Conservation (phyloP, 2,113 vertebrate species). For the Sinosuthora webbiana region DNA sequence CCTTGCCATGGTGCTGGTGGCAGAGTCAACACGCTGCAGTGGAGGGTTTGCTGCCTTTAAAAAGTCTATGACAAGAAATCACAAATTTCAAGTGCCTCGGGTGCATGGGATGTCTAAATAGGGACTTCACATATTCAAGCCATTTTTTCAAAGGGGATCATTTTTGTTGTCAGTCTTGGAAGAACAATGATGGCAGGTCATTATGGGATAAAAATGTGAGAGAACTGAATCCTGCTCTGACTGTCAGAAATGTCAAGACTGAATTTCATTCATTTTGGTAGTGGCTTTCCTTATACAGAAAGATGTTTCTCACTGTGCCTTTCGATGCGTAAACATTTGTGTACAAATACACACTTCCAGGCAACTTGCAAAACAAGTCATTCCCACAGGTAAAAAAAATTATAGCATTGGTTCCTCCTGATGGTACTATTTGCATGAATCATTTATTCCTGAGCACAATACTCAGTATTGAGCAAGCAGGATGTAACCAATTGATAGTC, state of each 20-base stretch:
- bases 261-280: background rate
- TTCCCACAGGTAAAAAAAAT: background rate
- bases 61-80: background rate
- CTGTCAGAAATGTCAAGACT: constrained; percentile 1
- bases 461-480: background rate
- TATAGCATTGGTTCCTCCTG: background rate
- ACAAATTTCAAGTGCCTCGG: background rate
- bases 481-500: background rate
- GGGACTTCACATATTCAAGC: background rate
- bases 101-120: background rate
- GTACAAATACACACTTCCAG: background rate
- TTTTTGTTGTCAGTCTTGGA: constrained; percentile 8
- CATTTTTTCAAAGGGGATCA: constrained; percentile 11
- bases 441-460: background rate
- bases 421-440: background rate
- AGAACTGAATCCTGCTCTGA: background rate
- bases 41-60: background rate
- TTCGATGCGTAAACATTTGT: background rate
- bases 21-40: background rate
- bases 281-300: background rate
- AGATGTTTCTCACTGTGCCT: background rate
- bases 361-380: background rate
- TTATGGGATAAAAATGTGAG: background rate
- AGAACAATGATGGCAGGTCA: constrained; percentile 2
- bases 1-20: background rate